A percentile compares a stretch with the other conserved stretches of the same genome.
phyloP scores from a whole-genome alignment of 2,113 vertebrate species.

The Brachypteracias leptosomus region DNA sequence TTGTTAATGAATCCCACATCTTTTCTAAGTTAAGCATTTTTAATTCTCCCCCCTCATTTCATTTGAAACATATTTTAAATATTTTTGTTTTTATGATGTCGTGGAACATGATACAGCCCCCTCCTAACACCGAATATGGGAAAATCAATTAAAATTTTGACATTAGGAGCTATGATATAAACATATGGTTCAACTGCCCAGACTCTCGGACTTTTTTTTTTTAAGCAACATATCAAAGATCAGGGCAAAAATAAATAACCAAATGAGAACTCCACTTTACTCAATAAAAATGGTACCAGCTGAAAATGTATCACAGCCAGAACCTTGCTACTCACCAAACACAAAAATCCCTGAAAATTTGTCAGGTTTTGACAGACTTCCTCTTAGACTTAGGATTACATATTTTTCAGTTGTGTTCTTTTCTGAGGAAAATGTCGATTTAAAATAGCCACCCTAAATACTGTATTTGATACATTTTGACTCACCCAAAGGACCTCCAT shows the following conservation, averaged over 20 bases:
- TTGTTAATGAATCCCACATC: slow-evolving; percentile 82
- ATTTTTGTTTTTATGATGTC: slow-evolving; percentile 77
- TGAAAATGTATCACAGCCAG: neutral
- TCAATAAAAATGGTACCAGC: neutral
- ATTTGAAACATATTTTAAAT: slow-evolving; percentile 83
- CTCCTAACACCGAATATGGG: slow-evolving; percentile 63
- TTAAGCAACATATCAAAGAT: slow-evolving; percentile 5
- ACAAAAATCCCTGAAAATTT: neutral
- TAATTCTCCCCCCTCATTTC: slow-evolving; percentile 61
- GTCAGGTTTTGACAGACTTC: neutral
- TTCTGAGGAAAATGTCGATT: neutral
- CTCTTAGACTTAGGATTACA: neutral
- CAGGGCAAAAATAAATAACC: neutral
- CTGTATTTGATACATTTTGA: neutral
- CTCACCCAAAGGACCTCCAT: neutral
- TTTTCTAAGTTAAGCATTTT: slow-evolving; percentile 80
- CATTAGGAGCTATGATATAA: slow-evolving; percentile 62
- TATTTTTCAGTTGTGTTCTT: slow-evolving; percentile 13
- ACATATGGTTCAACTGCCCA: slow-evolving; percentile 43
- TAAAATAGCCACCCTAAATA: neutral
- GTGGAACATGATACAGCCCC: slow-evolving; percentile 72
- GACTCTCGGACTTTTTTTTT: neutral
- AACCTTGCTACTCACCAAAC: neutral
- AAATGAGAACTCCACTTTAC: neutral
- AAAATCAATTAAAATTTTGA: slow-evolving; percentile 73